A percentile compares a stretch with the other conserved stretches of the same genome.
These are phyloP conservation scores for Brachypalpus laphriformis DNA, from an alignment of 2,888 invertebrate species.

Conservation along the genomic window DNA sequence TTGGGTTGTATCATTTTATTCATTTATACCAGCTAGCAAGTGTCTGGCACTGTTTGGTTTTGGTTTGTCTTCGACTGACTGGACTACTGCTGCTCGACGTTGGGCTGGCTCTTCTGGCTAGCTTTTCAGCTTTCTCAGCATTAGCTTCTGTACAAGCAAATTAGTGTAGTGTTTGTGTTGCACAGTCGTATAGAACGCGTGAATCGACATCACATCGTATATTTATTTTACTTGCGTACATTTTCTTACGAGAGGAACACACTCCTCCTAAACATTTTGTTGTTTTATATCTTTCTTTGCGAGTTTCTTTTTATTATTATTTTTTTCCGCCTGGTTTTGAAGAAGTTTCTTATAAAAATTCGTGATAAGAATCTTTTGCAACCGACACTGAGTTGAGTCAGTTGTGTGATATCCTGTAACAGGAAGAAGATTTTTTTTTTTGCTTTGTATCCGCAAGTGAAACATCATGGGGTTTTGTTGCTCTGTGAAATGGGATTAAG, in stretches of 20 bases:
- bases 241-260: slow-evolving; percentile 40
- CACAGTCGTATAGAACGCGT: slow-evolving; percentile 76
- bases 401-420: slow-evolving; percentile 34
- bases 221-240: slow-evolving; percentile 71
- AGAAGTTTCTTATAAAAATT: slow-evolving; percentile 29
- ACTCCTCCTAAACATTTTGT: slow-evolving; percentile 37
- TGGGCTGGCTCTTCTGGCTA: slow-evolving; percentile 49
- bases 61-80: slow-evolving; percentile 49
- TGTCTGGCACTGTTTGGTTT: slow-evolving; percentile 65
- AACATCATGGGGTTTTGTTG: slow-evolving; percentile 32
- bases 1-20: slow-evolving; percentile 45
- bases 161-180: slow-evolving; percentile 80
- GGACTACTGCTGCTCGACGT: slow-evolving; percentile 54
- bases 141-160: slow-evolving; percentile 77
- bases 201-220: slow-evolving; percentile 64
- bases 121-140: slow-evolving; percentile 76
- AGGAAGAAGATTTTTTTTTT: slow-evolving; percentile 13
- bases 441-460: slow-evolving; percentile 13
- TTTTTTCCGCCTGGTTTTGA: slow-evolving; percentile 15
- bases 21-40: slow-evolving; percentile 68
- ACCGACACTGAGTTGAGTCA: slow-evolving; percentile 31
- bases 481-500: slow-evolving; percentile 17
- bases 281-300: slow-evolving; percentile 16
- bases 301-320: slow-evolving; percentile 8
- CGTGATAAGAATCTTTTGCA: slow-evolving; percentile 61